These are phyloP conservation scores for Ceratosolen solmsi DNA, from an alignment of 1,140 invertebrate species.

Conservation along the genomic window DNA sequence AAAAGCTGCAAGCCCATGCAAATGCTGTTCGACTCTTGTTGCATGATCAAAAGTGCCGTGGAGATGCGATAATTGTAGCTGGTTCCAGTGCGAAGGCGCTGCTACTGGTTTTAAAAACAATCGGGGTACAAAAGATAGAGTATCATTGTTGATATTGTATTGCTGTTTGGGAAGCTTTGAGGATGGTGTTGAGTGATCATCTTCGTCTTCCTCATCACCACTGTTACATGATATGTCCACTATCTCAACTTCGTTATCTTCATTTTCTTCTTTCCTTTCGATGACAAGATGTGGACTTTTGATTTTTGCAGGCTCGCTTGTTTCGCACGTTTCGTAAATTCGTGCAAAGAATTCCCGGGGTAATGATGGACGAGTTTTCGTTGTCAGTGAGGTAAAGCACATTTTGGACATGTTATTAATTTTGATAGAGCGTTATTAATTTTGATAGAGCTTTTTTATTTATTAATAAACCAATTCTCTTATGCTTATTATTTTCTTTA, in stretches of 20 bases:
- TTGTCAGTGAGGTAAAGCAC: slow-evolving; percentile 18
- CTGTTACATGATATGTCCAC: slow-evolving; percentile 15
- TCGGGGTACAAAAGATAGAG: neutral
- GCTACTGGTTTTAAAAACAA: neutral
- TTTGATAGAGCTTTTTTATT: no score
- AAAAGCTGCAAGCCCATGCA: slow-evolving; percentile 67
- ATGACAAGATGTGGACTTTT: neutral
- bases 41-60: slow-evolving; percentile 33
- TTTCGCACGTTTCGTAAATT: slow-evolving; percentile 37
- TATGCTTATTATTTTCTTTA: no score
- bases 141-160: neutral
- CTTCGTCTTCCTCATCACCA: neutral
- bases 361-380: slow-evolving; percentile 26
- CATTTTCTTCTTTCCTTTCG: neutral
- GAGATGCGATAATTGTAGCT: slow-evolving; percentile 45
- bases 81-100: slow-evolving; percentile 4
- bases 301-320: neutral
- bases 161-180: neutral
- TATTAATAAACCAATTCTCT: no score
- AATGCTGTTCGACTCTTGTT: slow-evolving; percentile 58
- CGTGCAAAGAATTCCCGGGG: slow-evolving; percentile 47
- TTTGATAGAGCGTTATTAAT: no score
- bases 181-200: neutral
- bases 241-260: slow-evolving; percentile 27
- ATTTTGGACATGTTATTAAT: slow-evolving; percentile 35